phyloP scores from a whole-genome alignment of 2,888 invertebrate genomes.

The Agrochola circellaris region DNA sequence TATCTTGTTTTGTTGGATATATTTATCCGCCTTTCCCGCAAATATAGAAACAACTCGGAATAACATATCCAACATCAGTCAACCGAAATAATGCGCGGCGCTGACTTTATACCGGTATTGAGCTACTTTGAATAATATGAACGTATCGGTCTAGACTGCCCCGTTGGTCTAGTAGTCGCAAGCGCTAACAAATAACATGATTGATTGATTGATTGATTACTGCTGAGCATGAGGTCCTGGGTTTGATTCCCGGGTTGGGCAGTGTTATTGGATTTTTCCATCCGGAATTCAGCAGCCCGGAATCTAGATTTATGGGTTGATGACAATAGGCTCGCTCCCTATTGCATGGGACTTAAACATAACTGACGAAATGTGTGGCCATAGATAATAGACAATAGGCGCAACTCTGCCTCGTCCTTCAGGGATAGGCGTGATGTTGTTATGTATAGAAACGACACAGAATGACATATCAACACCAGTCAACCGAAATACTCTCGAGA shows the following conservation, averaged over 20 bases:
- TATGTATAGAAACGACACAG: too few species aligned
- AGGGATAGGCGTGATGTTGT: too few species aligned
- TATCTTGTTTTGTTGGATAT: constrained; percentile 10
- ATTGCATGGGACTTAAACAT: not conserved
- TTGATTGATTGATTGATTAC: too few species aligned
- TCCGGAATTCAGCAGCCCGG: not conserved
- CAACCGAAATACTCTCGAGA: not conserved
- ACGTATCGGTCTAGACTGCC: not conserved
- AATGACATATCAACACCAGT: not conserved
- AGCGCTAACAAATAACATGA: too few species aligned
- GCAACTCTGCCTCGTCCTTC: not conserved
- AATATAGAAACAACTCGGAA: not conserved
- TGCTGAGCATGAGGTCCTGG: too few species aligned
- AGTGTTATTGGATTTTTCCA: not conserved
- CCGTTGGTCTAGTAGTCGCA: too few species aligned
- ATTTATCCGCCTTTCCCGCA: not conserved
- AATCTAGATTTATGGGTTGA: not conserved
- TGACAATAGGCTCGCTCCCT: not conserved
- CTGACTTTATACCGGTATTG: not conserved
- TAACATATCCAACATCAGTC: not conserved
- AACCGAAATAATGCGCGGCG: not conserved
- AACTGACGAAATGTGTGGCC: not conserved
- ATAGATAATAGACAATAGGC: too few species aligned
- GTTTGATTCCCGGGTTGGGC: too few species aligned
- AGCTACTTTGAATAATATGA: not conserved